These are phyloP conservation scores for Omphaloscelis lunosa DNA, from an alignment of 2,888 invertebrate species.

Conservation along the genomic window DNA sequence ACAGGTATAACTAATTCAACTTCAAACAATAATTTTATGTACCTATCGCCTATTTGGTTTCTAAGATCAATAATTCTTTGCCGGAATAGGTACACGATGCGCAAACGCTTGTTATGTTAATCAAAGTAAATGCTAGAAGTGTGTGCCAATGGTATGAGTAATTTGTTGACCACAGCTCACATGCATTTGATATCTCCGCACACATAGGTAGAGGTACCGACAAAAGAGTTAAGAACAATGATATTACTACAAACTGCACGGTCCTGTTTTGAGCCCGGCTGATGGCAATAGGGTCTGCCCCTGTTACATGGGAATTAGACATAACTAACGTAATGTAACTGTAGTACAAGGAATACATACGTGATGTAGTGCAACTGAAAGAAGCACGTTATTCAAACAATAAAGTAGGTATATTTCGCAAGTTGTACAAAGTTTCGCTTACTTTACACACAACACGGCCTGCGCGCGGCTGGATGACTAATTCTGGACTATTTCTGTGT, in stretches of 20 bases:
- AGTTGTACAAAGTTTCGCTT: constrained; percentile 55
- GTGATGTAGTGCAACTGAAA: neutral
- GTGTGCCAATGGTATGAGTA: neutral
- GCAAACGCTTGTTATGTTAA: neutral
- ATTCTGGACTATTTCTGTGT: constrained; percentile 80
- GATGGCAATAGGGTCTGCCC: neutral
- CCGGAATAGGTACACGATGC: neutral
- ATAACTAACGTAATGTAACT: too few species aligned
- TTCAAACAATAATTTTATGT: neutral
- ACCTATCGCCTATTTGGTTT: neutral
- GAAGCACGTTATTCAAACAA: constrained; percentile 23
- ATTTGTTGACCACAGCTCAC: constrained; percentile 7
- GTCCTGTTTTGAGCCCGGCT: neutral
- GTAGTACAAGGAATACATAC: neutral
- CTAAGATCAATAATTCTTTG: neutral
- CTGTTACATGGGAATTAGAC: neutral
- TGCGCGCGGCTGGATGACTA: constrained; percentile 74
- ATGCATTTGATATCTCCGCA: constrained; percentile 10
- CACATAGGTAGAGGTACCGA: neutral
- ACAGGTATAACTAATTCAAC: too few species aligned
- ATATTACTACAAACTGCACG: neutral
- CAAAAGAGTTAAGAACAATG: neutral
- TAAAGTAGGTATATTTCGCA: constrained; percentile 43
- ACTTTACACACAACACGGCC: constrained; percentile 40
- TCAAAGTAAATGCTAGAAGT: neutral